Conservation (phyloP, 2,888 invertebrate genomes). For the Acanthosepion pharaonis region DNA sequence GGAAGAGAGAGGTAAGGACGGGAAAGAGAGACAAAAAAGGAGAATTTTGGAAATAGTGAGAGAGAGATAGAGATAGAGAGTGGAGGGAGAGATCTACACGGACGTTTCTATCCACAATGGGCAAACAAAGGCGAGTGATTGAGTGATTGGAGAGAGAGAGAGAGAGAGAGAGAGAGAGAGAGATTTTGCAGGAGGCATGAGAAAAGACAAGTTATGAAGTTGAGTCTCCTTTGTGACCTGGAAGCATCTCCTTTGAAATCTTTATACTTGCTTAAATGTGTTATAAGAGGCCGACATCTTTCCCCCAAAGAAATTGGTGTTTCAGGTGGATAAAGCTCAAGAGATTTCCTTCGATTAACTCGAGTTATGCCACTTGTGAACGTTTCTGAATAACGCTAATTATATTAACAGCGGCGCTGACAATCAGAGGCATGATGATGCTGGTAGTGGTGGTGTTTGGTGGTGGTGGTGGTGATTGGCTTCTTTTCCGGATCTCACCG, state of each 20-base stretch:
- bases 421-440: background rate
- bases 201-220: background rate
- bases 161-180: constrained; percentile 20
- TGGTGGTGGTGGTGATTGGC: background rate
- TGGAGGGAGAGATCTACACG: no score
- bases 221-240: background rate
- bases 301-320: background rate
- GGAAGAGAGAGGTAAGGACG: no score
- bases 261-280: constrained; percentile 15
- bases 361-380: constrained; percentile 1
- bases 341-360: constrained; percentile 22
- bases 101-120: no score
- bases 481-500: background rate
- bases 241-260: background rate
- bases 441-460: background rate
- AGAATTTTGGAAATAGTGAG: no score
- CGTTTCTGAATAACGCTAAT: background rate
- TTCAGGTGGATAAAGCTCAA: background rate
- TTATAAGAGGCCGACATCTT: background rate
- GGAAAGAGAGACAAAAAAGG: background rate
- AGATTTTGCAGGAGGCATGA: background rate
- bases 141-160: background rate
- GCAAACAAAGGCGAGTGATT: no score
- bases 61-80: no score
- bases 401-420: background rate